A percentile compares a stretch with the other conserved stretches of the same genome.
Evolutionary conservation across 2,113 vertebrate genomes (phyloP).

Genomic region (Scartelaos histophorus): DNA sequence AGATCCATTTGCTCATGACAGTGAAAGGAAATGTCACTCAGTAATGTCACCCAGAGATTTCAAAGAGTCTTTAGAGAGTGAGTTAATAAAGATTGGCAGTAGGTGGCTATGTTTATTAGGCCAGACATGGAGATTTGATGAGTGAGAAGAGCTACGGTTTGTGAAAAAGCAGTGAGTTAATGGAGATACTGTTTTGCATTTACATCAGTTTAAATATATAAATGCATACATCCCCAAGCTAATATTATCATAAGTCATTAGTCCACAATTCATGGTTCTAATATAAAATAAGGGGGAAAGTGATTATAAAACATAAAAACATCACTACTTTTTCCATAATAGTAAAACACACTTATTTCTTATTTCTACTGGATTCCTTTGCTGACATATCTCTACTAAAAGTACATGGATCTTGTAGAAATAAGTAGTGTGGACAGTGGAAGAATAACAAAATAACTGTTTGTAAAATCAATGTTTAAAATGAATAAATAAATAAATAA

Average conservation of each 20-base stretch:
- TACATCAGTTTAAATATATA: neutral
- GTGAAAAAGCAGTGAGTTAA: neutral
- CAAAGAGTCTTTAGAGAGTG: constrained; percentile 28
- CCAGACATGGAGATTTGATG: constrained; percentile 20
- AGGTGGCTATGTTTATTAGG: constrained; percentile 73
- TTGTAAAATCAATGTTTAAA: no score
- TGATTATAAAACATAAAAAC: no score
- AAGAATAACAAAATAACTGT: no score
- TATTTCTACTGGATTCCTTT: no score
- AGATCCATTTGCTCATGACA: constrained; percentile 16
- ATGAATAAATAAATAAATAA: no score
- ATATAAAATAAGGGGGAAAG: no score
- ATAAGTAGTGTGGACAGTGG: no score
- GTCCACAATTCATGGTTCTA: neutral
- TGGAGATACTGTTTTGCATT: neutral
- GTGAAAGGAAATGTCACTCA: constrained; percentile 28
- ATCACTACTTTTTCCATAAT: no score
- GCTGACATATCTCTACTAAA: no score
- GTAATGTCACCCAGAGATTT: constrained; percentile 9
- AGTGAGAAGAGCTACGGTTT: neutral
- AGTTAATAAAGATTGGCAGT: constrained; percentile 62
- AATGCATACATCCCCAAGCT: neutral
- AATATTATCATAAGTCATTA: neutral
- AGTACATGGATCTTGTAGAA: no score
- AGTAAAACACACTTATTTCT: no score